These are phyloP conservation scores for Pimephales promelas DNA, from an alignment of 2,113 vertebrate species.

Conservation along the genomic window DNA sequence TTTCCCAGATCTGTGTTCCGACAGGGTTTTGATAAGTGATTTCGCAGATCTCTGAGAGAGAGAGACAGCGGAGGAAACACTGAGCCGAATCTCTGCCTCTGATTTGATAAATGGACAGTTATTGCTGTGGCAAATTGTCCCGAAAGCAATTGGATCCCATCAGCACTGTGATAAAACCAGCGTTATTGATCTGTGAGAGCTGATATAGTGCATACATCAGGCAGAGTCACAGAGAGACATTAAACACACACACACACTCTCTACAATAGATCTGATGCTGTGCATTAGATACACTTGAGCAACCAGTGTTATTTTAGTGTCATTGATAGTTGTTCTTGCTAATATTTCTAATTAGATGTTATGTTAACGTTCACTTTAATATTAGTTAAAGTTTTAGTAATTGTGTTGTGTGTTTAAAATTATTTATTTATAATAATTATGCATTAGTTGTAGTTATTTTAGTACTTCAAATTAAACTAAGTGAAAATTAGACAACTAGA, in stretches of 20 bases:
- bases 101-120: conserved; percentile 91
- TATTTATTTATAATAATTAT: too few relatives aligned
- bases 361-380: too few relatives aligned
- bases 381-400: too few relatives aligned
- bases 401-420: too few relatives aligned
- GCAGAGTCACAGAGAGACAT: conserved; percentile 7
- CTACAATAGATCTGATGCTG: background rate
- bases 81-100: conserved; percentile 72
- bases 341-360: too few relatives aligned
- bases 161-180: conserved; percentile 84
- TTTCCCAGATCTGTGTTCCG: background rate
- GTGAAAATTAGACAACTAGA: too few relatives aligned
- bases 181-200: conserved; percentile 93
- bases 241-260: conserved; percentile 49
- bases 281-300: background rate
- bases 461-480: too few relatives aligned
- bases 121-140: conserved; percentile 92
- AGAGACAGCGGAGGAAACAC: conserved; percentile 12
- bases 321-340: too few relatives aligned
- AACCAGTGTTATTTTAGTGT: too few relatives aligned
- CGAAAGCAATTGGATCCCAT: conserved; percentile 87
- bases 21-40: background rate
- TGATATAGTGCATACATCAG: conserved; percentile 95
- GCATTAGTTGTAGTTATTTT: too few relatives aligned
- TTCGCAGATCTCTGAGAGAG: background rate